Conservation (phyloP, 2,797 vertebrate species). For the Benthosema pterotum region DNA sequence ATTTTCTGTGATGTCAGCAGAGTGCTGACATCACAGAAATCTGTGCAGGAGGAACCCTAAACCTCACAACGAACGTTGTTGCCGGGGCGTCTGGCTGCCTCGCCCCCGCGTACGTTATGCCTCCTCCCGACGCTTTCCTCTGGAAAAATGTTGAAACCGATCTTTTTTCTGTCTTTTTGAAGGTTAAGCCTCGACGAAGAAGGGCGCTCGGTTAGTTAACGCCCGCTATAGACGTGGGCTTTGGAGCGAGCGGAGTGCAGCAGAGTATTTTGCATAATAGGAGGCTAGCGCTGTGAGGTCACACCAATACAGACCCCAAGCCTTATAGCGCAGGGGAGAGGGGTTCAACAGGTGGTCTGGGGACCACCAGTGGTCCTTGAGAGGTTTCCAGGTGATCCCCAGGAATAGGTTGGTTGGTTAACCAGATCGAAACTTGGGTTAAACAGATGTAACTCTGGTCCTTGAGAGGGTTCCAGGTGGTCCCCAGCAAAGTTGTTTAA, state of each 20-base stretch:
- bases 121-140: conserved; percentile 26
- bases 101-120: not conserved
- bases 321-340: no score
- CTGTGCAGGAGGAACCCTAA: conserved; percentile 28
- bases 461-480: no score
- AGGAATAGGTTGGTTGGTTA: no score
- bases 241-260: conserved; percentile 34
- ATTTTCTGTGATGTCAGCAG: conserved; percentile 43
- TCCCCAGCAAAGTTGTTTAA: no score
- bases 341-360: no score
- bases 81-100: conserved; percentile 33
- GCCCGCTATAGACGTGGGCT: conserved; percentile 32
- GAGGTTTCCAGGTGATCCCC: no score
- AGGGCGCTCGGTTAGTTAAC: conserved; percentile 46
- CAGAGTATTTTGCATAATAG: conserved; percentile 46
- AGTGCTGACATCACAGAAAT: conserved; percentile 14
- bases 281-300: conserved; percentile 65
- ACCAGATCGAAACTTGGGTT: no score
- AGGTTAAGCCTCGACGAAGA: conserved; percentile 46
- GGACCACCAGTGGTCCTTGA: no score
- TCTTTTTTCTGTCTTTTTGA: conserved; percentile 35
- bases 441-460: no score
- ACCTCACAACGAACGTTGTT: conserved; percentile 24
- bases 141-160: conserved; percentile 27
- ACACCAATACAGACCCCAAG: conserved; percentile 53